Evolutionary conservation across 2,113 vertebrate species (phyloP), one percentile per base, ranked within the genome.

Genomic region (Varanus komodoensis): DNA sequence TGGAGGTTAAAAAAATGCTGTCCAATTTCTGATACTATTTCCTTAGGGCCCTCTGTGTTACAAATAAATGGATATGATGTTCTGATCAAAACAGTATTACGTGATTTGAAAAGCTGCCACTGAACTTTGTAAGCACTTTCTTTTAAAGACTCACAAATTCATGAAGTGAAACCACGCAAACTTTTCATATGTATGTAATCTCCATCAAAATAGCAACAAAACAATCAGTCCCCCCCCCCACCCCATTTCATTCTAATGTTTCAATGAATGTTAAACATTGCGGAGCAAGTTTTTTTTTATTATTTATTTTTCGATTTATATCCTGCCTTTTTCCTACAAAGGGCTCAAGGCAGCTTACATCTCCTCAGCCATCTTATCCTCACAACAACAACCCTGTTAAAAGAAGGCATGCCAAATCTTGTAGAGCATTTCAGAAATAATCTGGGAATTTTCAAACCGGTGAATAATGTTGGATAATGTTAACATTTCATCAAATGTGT

Each of bases 401-500:
- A 61, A 34, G 38, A 71, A 61, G 38, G 27, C 3, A 86, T 6
- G 73, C n/a, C 86, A 77, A 86, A 44, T 44, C 54, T 87, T 77
- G 52, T 21, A n/a, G 38, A 48, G 8, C 48, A 77, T 44, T 87
- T 79, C 57, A 67, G 74, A 68, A 67, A 67, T 67, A 15, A 17
- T 32, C 34, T 87, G 75, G 52, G 75, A 87, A 27, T n/a, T 27
- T 61, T 79, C 38, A 87, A n/a, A 79, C 38, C 78, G 54, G 38
- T 64, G 19, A 69, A 29, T 82, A 32, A 14, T 57, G 1, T 52
- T 54, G 32, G 4, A 5, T 69, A 84, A 85, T 44, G 32, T 85
- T 68, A 84, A 85, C 67, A 50, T 85, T 68, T 85, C 57, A 71
- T 48, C 71, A 71, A 83, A 71, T 85, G 15, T 25, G 9, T 83